Evolutionary conservation across 1,140 invertebrate species (phyloP), one percentile per base, ranked within the genome.

Genomic region (Diabrotica virgifera): DNA sequence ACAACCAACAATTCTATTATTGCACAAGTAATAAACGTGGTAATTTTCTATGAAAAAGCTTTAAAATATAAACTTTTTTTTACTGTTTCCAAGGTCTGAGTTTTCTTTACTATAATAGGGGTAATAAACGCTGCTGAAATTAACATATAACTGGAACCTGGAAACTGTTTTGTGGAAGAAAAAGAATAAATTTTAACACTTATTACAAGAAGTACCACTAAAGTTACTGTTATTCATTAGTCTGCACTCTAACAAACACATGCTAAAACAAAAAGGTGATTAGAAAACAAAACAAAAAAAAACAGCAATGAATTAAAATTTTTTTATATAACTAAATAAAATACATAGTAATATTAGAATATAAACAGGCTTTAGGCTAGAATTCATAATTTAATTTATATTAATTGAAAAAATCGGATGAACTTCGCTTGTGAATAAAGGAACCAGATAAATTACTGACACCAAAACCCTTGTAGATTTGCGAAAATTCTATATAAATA

Each of bases 321-420:
- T 46, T 65, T 70, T 65, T 66, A 66, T 66, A 67, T 64, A 65
- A 70, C 65, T 70, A 66, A 66, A 67, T 67, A 66, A 70, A 70
- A 70, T 70, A 70, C 69, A 70, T 58, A 62, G 52, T 67, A 65
- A 65, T 70, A 70, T 65, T 70, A 70, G 69, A 67, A 70, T 70
- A 67, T 70, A 67, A 70, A 70, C 69, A 70, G 65, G 59, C 65
- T 67, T 67, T 67, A 70, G 65, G 65, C 66, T 70, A 70, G 53
- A 65, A 64, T 59, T 59, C 46, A 59, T 59, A 62, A 62, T 53
- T 62, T 62, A 59, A 59, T 57, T 57, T 10, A 57, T 59, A 46
- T 62, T 54, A 62, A 54, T 62, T 13, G 52, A 38, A 54, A 54
- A 62, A 38, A 53, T 46, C 40, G 40, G 8, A 46, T n/a, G 40